A percentile compares a stretch with the other conserved stretches of the same genome.
Evolutionary conservation across 2,888 invertebrate genomes (phyloP).

Genomic region (Lordiphosa fenestrarum): DNA sequence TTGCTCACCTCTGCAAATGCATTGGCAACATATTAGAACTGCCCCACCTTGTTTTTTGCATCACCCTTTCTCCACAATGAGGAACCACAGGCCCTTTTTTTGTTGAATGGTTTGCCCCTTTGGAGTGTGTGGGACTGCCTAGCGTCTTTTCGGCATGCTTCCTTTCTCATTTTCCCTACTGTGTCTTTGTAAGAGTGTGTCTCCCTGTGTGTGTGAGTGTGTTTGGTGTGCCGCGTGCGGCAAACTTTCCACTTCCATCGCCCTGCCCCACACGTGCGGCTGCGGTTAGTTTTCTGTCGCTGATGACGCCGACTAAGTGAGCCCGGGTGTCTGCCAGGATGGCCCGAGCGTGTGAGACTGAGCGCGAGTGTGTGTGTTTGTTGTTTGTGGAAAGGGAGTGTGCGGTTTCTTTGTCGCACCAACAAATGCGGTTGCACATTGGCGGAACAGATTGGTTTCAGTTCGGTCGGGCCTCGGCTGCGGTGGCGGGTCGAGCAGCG

Average conservation of each 20-base stretch:
- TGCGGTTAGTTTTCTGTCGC: constrained; percentile 58
- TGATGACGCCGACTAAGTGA: constrained; percentile 22
- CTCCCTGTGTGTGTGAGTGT: background rate
- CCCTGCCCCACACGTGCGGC: constrained; percentile 48
- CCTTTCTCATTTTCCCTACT: constrained; percentile 29
- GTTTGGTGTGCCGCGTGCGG: constrained; percentile 44
- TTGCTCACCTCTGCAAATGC: too few relatives aligned
- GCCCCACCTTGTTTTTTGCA: too few relatives aligned
- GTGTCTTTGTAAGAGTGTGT: constrained; percentile 1
- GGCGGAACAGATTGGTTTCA: constrained; percentile 60
- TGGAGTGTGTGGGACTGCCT: constrained; percentile 26
- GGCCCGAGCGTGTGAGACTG: constrained; percentile 20
- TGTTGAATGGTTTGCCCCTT: constrained; percentile 31
- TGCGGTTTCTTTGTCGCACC: constrained; percentile 62
- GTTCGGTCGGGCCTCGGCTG: constrained; percentile 36
- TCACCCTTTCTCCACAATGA: constrained; percentile 23
- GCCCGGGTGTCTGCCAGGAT: constrained; percentile 25
- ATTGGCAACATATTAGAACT: too few relatives aligned
- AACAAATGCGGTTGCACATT: constrained; percentile 58
- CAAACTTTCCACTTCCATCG: constrained; percentile 47
- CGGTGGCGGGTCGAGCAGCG: constrained; percentile 6
- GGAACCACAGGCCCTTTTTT: constrained; percentile 41
- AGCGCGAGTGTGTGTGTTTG: constrained; percentile 21
- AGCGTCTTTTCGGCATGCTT: constrained; percentile 50
- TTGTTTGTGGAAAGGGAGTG: constrained; percentile 28